Percentiles rank a stretch among this genome's conserved stretches.
Evolutionary conservation across 2,797 vertebrate genomes (phyloP).

Genomic region (Platyrinchus mystaceus): DNA sequence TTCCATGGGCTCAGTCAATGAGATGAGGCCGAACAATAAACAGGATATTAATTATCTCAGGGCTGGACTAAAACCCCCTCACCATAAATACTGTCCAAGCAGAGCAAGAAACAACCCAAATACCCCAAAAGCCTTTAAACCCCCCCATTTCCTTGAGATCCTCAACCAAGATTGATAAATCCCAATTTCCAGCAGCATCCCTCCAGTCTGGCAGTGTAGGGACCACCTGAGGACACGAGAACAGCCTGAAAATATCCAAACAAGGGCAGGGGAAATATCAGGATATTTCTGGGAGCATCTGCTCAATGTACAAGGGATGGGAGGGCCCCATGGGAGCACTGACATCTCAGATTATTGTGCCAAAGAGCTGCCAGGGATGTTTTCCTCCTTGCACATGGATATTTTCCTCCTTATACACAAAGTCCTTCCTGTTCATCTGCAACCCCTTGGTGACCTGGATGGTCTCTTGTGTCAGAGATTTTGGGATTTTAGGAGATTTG

Average conservation of each 20-base stretch:
- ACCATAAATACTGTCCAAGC: background rate
- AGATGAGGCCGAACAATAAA: background rate
- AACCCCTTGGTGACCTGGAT: background rate
- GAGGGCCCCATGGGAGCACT: background rate
- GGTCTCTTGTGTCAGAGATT: background rate
- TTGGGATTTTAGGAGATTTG: background rate
- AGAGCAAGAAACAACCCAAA: background rate
- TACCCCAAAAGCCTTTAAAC: background rate
- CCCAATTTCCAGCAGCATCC: background rate
- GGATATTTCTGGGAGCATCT: background rate
- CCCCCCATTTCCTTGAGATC: fast-evolving
- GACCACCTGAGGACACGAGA: background rate
- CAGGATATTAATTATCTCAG: background rate
- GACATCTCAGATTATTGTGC: background rate
- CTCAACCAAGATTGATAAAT: background rate
- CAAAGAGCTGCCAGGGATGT: background rate
- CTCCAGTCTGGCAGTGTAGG: fast-evolving
- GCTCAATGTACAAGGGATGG: too few species aligned
- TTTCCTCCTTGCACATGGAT: background rate
- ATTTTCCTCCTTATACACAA: background rate
- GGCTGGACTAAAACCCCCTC: background rate
- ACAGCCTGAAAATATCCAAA: background rate
- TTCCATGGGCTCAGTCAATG: fast-evolving
- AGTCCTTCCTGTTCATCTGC: background rate
- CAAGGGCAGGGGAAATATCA: background rate